Percentiles rank a stretch among this genome's conserved stretches.
These are phyloP conservation scores for Caenorhabditis drosophilae DNA, from an alignment of 2,888 invertebrate genomes.

Conservation along the genomic window DNA sequence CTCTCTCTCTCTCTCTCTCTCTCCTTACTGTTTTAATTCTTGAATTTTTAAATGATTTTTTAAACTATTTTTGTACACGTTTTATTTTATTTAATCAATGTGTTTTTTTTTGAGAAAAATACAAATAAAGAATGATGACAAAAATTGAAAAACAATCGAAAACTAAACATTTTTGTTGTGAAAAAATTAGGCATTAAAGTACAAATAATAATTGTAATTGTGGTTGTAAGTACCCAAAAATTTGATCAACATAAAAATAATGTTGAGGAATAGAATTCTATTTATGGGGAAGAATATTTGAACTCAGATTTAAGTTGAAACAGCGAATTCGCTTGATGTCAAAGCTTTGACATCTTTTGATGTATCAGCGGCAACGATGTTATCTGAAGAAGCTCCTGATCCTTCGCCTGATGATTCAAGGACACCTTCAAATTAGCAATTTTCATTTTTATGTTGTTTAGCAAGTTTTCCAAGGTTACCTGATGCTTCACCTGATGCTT, in stretches of 20 bases:
- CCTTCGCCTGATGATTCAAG: neutral
- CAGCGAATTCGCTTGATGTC: conserved; percentile 29
- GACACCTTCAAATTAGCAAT: no score
- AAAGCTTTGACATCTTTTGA: conserved; percentile 26
- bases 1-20: no score
- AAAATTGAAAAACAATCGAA: no score
- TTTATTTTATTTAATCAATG: neutral
- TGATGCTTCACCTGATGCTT: neutral
- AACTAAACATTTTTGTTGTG: no score
- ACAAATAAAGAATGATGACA: no score
- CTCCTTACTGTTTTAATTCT: no score
- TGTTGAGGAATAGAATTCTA: no score
- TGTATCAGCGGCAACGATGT: conserved; percentile 11
- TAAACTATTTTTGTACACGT: neutral
- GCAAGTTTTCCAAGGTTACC: no score
- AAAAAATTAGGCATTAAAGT: no score
- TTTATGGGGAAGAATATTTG: neutral
- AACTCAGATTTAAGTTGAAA: conserved; percentile 14
- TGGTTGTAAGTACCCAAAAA: neutral
- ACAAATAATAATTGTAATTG: no score
- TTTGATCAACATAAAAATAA: neutral
- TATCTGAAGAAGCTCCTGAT: neutral
- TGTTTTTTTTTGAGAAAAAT: no score
- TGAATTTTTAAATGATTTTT: neutral
- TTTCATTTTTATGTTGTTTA: no score